These are phyloP conservation scores for Drosophila obscura DNA, from an alignment of 1,140 invertebrate genomes.

Conservation along the genomic window DNA sequence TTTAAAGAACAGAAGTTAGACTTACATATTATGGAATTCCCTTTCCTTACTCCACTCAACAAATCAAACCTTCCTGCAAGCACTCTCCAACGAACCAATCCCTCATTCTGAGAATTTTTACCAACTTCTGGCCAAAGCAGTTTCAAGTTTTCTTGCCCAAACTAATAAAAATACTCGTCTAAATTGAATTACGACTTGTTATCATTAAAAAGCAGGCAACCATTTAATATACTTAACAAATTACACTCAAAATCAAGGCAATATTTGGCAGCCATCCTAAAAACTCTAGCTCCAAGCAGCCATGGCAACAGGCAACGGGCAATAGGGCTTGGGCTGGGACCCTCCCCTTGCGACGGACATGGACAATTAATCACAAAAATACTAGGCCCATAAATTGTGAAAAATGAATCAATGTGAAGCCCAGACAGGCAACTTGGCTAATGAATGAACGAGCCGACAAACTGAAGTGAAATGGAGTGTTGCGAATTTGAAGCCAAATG, in stretches of 20 bases:
- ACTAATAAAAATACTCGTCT: neutral
- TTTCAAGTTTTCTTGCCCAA: constrained; percentile 4
- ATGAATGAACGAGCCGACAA: constrained; percentile 60
- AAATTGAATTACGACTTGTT: constrained; percentile 1
- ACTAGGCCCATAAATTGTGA: constrained; percentile 57
- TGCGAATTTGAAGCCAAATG: constrained; percentile 10
- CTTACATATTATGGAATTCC: neutral
- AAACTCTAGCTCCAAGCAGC: constrained; percentile 14
- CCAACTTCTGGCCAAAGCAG: too few species aligned
- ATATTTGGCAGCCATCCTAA: constrained; percentile 7
- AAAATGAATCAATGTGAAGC: constrained; percentile 58
- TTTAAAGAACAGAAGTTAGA: too few species aligned
- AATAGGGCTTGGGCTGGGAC: constrained; percentile 1
- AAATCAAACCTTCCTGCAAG: too few species aligned
- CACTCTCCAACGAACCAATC: too few species aligned
- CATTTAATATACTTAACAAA: constrained; percentile 62
- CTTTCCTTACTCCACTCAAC: neutral
- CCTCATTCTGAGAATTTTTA: too few species aligned
- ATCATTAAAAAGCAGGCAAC: constrained; percentile 14
- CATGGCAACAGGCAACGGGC: constrained; percentile 16
- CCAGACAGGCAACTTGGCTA: constrained; percentile 45
- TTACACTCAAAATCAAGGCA: constrained; percentile 36
- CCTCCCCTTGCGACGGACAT: neutral
- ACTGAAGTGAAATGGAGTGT: constrained; percentile 42
- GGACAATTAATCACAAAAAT: constrained; percentile 68